These are phyloP conservation scores for Tenthredo distinguenda DNA, from an alignment of 2,888 invertebrate species.

Conservation along the genomic window DNA sequence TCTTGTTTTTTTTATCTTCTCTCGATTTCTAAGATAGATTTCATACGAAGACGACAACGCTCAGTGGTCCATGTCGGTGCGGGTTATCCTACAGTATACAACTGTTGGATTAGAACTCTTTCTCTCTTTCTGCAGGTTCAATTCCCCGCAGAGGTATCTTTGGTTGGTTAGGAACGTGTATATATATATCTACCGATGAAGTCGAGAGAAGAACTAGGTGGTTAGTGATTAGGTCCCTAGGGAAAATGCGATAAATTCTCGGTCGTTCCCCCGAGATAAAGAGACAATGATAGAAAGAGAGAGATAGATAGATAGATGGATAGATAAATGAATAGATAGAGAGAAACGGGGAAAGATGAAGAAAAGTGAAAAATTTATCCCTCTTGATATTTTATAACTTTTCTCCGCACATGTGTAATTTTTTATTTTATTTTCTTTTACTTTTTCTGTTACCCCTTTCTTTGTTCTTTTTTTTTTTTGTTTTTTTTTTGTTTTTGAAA, in stretches of 20 bases:
- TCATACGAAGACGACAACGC: neutral
- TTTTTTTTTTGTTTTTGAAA: neutral
- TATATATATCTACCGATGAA: neutral
- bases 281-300: conserved; percentile 42
- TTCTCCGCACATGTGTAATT: neutral
- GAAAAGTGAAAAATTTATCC: conserved; percentile 13
- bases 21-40: neutral
- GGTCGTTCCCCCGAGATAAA: conserved; percentile 48
- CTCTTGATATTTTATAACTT: conserved; percentile 1
- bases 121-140: neutral
- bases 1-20: neutral
- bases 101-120: neutral
- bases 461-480: neutral
- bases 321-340: neutral
- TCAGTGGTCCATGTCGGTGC: neutral
- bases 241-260: conserved; percentile 47
- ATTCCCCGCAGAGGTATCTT: neutral
- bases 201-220: conserved; percentile 28
- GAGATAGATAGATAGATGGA: neutral
- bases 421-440: neutral
- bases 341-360: neutral
- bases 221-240: conserved; percentile 40
- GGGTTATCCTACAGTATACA: neutral
- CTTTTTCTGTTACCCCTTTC: neutral
- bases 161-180: neutral